Conservation (phyloP, 1,140 invertebrate genomes). For the Zaprionus lachaisei region DNA sequence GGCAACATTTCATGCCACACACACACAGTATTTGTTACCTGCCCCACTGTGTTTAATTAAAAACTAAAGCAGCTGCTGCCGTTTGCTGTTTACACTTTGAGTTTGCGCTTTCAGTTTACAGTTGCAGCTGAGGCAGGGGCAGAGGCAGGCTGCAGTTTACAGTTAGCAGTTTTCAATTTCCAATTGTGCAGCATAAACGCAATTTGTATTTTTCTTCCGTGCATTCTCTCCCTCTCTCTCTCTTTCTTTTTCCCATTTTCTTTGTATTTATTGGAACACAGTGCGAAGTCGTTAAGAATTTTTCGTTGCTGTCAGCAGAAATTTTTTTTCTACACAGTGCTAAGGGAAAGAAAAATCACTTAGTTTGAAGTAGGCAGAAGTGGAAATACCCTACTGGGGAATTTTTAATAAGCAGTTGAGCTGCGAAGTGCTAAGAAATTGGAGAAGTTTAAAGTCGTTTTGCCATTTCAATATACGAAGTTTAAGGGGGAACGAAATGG, state of each 20-base stretch:
- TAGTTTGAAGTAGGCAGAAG: background rate
- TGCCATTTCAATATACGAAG: background rate
- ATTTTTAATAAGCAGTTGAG: conserved; percentile 2
- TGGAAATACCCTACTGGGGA: background rate
- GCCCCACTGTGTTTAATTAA: conserved; percentile 69
- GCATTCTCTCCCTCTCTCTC: conserved; percentile 3
- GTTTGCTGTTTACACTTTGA: conserved; percentile 44
- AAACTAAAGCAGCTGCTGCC: conserved; percentile 66
- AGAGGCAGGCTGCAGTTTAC: conserved; percentile 13
- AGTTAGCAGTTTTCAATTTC: conserved; percentile 46
- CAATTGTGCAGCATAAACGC: conserved; percentile 54
- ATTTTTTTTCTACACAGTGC: conserved; percentile 11
- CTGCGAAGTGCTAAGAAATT: background rate
- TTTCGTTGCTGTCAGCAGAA: conserved; percentile 46
- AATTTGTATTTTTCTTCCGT: conserved; percentile 41
- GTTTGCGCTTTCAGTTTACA: conserved; percentile 7
- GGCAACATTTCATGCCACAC: conserved; percentile 39
- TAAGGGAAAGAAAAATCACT: background rate
- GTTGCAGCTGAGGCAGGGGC: conserved; percentile 21
- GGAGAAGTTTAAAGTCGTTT: background rate
- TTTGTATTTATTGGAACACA: conserved; percentile 27
- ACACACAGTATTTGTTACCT: conserved; percentile 48
- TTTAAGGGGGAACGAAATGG: background rate
- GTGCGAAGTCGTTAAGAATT: conserved; percentile 38
- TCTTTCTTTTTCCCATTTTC: background rate